These are phyloP conservation scores for Lithodes maja DNA, from an alignment of 2,888 invertebrate species.

Conservation along the genomic window DNA sequence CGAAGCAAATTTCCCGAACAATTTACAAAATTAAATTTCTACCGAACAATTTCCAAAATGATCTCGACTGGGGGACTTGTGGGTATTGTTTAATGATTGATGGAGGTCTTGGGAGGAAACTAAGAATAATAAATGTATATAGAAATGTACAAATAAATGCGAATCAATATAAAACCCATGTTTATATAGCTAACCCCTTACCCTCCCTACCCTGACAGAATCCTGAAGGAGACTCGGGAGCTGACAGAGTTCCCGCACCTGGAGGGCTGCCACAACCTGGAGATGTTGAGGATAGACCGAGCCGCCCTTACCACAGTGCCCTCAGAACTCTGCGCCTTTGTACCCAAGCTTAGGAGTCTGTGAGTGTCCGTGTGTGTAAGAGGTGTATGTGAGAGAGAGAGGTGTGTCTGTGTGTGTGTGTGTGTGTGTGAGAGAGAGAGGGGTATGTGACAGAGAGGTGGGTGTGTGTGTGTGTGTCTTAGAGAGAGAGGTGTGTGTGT, in stretches of 20 bases:
- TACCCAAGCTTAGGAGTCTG: conserved; percentile 81
- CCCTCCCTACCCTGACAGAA: conserved; percentile 77
- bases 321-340: conserved; percentile 83
- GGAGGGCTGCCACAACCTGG: conserved; percentile 86
- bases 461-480: neutral
- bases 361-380: conserved; percentile 22
- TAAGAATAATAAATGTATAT: too few species aligned
- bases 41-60: too few species aligned
- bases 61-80: too few species aligned
- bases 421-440: conserved; percentile 6
- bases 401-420: too few species aligned
- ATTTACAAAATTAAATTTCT: too few species aligned
- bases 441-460: conserved; percentile 9
- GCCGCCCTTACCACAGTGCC: conserved; percentile 86
- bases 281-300: conserved; percentile 87
- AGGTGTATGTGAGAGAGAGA: conserved; percentile 14
- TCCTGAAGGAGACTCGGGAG: conserved; percentile 88
- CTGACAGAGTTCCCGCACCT: conserved; percentile 88
- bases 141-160: too few species aligned
- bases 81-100: too few species aligned
- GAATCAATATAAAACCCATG: too few species aligned
- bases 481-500: conserved; percentile 2
- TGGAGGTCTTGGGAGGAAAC: too few species aligned
- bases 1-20: too few species aligned
- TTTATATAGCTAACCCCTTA: too few species aligned